Conservation (phyloP, 1,140 invertebrate species). For the Drosophila simulans region DNA sequence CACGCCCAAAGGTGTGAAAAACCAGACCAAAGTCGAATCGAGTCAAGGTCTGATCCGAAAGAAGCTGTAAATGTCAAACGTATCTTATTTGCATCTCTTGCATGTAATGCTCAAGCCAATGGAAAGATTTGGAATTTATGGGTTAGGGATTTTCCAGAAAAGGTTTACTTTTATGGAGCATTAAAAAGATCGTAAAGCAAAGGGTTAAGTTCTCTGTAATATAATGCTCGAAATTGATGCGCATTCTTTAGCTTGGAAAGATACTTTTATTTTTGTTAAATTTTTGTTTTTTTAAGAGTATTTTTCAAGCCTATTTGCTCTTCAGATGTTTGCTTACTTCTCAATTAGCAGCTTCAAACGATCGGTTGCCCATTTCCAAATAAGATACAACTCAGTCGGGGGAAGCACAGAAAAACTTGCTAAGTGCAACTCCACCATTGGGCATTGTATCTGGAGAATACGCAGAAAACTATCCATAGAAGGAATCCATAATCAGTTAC, state of each 20-base stretch:
- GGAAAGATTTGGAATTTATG: slow-evolving; percentile 22
- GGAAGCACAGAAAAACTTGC: neutral
- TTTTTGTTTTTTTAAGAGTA: neutral
- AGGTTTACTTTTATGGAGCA: slow-evolving; percentile 23
- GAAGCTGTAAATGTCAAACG: slow-evolving; percentile 31
- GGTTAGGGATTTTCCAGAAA: slow-evolving; percentile 5
- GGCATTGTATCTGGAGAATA: neutral
- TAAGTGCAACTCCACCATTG: slow-evolving; percentile 4
- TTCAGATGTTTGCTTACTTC: no score
- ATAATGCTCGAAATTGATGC: neutral
- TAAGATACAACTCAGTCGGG: neutral
- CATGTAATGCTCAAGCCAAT: neutral
- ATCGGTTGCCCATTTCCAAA: slow-evolving; percentile 2
- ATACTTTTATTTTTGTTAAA: neutral
- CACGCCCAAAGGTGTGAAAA: slow-evolving; percentile 24
- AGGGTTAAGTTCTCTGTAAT: neutral
- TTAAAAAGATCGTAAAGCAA: slow-evolving; percentile 29
- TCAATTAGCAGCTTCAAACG: no score
- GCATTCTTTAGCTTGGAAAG: neutral
- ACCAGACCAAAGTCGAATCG: slow-evolving; percentile 49
- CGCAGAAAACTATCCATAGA: slow-evolving; percentile 30
- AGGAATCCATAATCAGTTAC: slow-evolving; percentile 30
- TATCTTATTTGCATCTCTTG: slow-evolving; percentile 16
- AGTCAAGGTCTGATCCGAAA: slow-evolving; percentile 57
- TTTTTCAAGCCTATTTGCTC: no score